Base-by-base conservation (phyloP, 2,113 vertebrate species). In the Junco hyemalis region DNA sequence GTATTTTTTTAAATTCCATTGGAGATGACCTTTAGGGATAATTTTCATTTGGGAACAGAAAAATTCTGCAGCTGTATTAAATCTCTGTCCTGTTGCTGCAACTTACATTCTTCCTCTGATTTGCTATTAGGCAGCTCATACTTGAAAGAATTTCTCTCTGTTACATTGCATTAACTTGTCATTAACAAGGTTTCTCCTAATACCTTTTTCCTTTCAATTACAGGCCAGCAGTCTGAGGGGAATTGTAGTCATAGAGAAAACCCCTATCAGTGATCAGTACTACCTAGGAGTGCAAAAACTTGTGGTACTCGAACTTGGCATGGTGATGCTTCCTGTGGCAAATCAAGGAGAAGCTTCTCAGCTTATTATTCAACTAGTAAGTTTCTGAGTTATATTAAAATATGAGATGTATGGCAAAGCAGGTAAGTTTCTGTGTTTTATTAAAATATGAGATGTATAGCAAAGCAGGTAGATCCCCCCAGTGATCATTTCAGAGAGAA, bases 241-340 rank as follows among this genome's bases (percentile, higher is more conserved):
- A 61, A 96, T 99, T 90, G 97, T 99, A 25, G 51, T 99, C 33
- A 98, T 98, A 91, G 99, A 99, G 95, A 99, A 96, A 95, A 99
- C 98, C 4, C 88, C 45, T 14, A 96, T 99, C 79, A 98, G 98
- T 42, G 97, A 98, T 66, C 99, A 99, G 88, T 99, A 99, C 96
- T 99, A 99, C 91, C 50, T 90, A 8, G 96, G 97, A 4, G 93
- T 99, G 64, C 99, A 99, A 97, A 99, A 98, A 86, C 98, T 99
- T 73, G 98, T 99, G 25, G 98, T 97, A 38, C 97, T 99, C 6
- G 98, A 99, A 50, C 98, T 99, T 12, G 99, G 99, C 42, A 97
- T 99, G 98, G 97, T 97, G 24, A 93, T 99, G 87, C 96, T 99
- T 88, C 99, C 99, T 5, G 96, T 99, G 69, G 80, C 97, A 51